Evolutionary conservation across 2,888 invertebrate genomes (phyloP).

Genomic region (Nemotelus nigrinus): DNA sequence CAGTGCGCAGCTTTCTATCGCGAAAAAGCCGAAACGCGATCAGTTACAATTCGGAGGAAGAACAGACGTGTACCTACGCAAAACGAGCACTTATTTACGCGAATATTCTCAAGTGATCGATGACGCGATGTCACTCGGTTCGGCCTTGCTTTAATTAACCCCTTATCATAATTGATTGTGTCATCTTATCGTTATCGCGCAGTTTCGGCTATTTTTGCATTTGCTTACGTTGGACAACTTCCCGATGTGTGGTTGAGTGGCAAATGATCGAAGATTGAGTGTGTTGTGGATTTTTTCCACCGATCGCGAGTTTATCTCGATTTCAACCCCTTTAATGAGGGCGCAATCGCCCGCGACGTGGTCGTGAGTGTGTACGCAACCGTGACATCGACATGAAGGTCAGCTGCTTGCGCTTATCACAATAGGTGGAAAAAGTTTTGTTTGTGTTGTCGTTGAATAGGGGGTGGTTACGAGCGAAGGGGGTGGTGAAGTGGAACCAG

Average conservation of each 20-base stretch:
- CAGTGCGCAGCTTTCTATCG: constrained; percentile 12
- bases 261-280: not conserved
- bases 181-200: not conserved
- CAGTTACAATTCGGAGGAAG: constrained; percentile 9
- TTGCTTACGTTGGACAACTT: constrained; percentile 18
- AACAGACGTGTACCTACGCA: constrained; percentile 22
- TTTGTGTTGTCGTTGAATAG: not conserved
- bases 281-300: not conserved
- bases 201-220: constrained; percentile 16
- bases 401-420: constrained; percentile 13
- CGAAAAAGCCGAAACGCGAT: not conserved
- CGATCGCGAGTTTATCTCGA: constrained; percentile 12
- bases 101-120: not conserved
- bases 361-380: constrained; percentile 23
- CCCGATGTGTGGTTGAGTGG: not conserved
- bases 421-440: constrained; percentile 4
- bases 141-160: constrained; percentile 15
- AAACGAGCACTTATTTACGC: constrained; percentile 2
- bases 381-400: constrained; percentile 35
- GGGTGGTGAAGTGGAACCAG: not conserved
- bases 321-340: constrained; percentile 1
- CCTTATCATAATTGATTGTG: constrained; percentile 6
- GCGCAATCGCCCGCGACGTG: not conserved
- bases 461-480: not conserved
- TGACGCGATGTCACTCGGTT: not conserved